Base-by-base conservation (phyloP, 2,888 invertebrate species). In the Alviniconcha strummeri region DNA sequence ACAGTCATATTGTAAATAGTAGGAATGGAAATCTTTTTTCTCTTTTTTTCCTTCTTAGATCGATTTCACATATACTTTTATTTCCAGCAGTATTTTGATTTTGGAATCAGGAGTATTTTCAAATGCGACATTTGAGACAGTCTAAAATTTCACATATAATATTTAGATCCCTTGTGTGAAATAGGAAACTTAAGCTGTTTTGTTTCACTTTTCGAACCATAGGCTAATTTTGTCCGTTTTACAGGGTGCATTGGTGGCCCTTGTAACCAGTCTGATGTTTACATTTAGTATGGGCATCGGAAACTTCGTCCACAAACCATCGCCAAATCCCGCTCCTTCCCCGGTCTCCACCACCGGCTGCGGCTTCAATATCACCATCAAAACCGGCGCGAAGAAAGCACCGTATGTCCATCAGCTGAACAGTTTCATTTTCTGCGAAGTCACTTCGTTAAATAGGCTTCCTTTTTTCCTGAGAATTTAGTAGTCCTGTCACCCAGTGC, bases 251-350 rank as follows among this genome's bases (percentile, higher is more conserved):
- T 94, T 96, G 13, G 90, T 94, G 15, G 97, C 96, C 0, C 93
- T 97, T 4, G 79, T 96, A 0, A 90, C 94, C 7, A 96, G 97
- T 0, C 94, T 98, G 85, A 94, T 95, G 0, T 91, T 97, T 82
- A 96, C 96, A 1, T 94, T 97, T 76, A 97, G 97, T 97, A 96
- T 97, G 88, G 97, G 97, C 81, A 97, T 98, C 92, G 97, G 97
- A 0, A 95, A 96, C 6, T 96, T 95, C 96, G 78, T 97, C 15
- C 88, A 90, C 82, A 90, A 90, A 81, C 91, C 87, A 11, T 72
- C 17, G 52, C 13, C 19, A 6, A 64, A 77, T 9, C 84, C 83
- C 3, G 64, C 80, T 1, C 76, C 71, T 72, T 77, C 89, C 0
- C 69, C 81, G 6, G 85, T 89, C 67, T 80, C 80, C 76, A 80